Evolutionary conservation across 1,140 invertebrate species (phyloP).

Genomic region (Drusus annulatus): DNA sequence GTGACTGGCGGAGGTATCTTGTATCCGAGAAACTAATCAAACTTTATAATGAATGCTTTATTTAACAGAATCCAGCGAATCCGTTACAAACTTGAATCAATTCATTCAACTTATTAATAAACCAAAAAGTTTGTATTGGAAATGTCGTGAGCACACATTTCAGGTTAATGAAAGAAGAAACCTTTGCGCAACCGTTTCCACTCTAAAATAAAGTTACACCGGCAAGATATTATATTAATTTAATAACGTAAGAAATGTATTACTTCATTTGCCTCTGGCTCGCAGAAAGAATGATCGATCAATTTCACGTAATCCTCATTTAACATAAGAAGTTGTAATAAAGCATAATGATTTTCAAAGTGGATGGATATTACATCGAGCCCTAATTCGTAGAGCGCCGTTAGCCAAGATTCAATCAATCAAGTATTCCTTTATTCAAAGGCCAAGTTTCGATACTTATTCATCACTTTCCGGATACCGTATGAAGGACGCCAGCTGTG

Average conservation of each 20-base stretch:
- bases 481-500: slow-evolving; percentile 20
- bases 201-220: no score
- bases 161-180: background rate
- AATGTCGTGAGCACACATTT: slow-evolving; percentile 1
- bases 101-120: slow-evolving; percentile 30
- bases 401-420: slow-evolving; percentile 23
- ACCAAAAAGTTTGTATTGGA: background rate
- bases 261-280: no score
- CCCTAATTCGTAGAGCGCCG: background rate
- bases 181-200: no score
- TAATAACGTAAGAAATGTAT: no score
- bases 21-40: slow-evolving; percentile 36
- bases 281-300: no score
- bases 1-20: slow-evolving; percentile 13
- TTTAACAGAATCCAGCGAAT: slow-evolving; percentile 25
- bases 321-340: no score
- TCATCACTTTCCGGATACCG: slow-evolving; percentile 9
- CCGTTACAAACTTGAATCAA: slow-evolving; percentile 33
- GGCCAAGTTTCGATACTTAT: slow-evolving; percentile 23
- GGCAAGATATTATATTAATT: no score
- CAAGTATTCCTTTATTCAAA: slow-evolving; percentile 22
- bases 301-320: no score
- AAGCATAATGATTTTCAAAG: no score
- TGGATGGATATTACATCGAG: background rate
- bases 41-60: slow-evolving; percentile 37